Conservation (phyloP, 2,797 vertebrate genomes). For the Acanthurus lineatus region DNA sequence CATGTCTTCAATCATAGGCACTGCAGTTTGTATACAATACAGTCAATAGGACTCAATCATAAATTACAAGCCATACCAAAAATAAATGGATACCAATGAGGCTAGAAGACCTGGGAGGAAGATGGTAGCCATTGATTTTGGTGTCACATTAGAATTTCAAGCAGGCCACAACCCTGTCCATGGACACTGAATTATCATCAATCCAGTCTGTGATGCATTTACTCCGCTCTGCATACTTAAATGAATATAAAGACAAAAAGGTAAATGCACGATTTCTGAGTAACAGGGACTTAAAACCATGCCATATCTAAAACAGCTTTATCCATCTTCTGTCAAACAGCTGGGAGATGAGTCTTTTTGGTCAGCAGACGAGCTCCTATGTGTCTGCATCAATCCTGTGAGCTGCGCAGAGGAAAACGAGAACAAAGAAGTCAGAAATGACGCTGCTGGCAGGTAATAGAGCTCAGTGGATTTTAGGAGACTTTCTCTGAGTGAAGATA, state of each 20-base stretch:
- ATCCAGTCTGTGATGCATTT: constrained; percentile 55
- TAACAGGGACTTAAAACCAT: constrained; percentile 66
- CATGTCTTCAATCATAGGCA: constrained; percentile 80
- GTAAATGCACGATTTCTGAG: constrained; percentile 72
- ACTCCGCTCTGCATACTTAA: constrained; percentile 71
- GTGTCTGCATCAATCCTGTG: constrained; percentile 97
- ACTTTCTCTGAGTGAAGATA: constrained; percentile 11
- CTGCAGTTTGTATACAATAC: constrained; percentile 80
- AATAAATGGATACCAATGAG: constrained; percentile 66
- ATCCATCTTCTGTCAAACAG: constrained; percentile 71
- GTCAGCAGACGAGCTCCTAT: constrained; percentile 80
- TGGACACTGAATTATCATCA: constrained; percentile 53
- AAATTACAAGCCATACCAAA: constrained; percentile 73
- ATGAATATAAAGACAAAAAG: constrained; percentile 74
- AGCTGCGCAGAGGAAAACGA: constrained; percentile 83
- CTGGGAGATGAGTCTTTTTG: constrained; percentile 62
- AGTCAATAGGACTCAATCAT: constrained; percentile 70
- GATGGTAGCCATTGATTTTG: constrained; percentile 64
- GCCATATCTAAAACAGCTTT: constrained; percentile 75
- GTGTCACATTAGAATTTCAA: constrained; percentile 66
- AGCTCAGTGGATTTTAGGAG: constrained; percentile 9
- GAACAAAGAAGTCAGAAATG: constrained; percentile 37
- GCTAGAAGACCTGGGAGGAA: constrained; percentile 46
- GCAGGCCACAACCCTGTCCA: constrained; percentile 62
- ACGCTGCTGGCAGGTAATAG: constrained; percentile 10